A percentile compares a stretch with the other conserved stretches of the same genome.
These are phyloP conservation scores for Dyspetes luteomarginatus DNA, from an alignment of 2,888 invertebrate genomes.

Conservation along the genomic window DNA sequence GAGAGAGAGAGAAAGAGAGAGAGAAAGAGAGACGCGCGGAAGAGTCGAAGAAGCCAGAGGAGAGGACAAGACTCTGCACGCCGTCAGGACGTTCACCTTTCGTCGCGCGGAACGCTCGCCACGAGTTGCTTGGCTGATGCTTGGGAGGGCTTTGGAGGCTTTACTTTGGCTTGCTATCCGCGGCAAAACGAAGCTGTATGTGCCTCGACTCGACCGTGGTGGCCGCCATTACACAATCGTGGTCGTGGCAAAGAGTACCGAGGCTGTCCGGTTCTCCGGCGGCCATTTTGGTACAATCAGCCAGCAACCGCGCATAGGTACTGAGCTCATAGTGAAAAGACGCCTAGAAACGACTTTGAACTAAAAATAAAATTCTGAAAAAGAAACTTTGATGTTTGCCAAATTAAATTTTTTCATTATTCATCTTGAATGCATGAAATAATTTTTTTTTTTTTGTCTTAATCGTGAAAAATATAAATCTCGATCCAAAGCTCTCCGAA, in stretches of 20 bases:
- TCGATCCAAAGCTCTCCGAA: too few relatives aligned
- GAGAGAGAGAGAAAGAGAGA: slow-evolving; percentile 9
- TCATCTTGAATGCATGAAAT: too few relatives aligned
- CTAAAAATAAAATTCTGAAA: too few relatives aligned
- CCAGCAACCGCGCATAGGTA: slow-evolving; percentile 47
- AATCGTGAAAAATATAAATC: too few relatives aligned
- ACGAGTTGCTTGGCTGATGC: slow-evolving; percentile 20
- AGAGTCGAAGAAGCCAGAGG: slow-evolving; percentile 63
- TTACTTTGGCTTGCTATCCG: slow-evolving; percentile 14
- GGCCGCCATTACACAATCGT: slow-evolving; percentile 82
- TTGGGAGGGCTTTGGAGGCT: neutral
- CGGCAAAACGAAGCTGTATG: slow-evolving; percentile 45
- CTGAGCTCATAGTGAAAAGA: neutral
- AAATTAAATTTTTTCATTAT: too few relatives aligned
- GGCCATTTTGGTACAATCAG: slow-evolving; percentile 79
- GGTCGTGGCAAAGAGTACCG: slow-evolving; percentile 53
- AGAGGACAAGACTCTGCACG: slow-evolving; percentile 69
- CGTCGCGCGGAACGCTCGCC: slow-evolving; percentile 70
- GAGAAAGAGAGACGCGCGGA: slow-evolving; percentile 28
- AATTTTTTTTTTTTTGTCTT: too few relatives aligned
- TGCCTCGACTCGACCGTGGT: slow-evolving; percentile 39
- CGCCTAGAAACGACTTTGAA: neutral
- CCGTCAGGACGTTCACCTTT: slow-evolving; percentile 79
- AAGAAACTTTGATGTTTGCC: too few relatives aligned
- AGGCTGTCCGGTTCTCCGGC: slow-evolving; percentile 69